phyloP scores from a whole-genome alignment of 1,140 invertebrate species.

The Daktulosphaira vitifoliae region DNA sequence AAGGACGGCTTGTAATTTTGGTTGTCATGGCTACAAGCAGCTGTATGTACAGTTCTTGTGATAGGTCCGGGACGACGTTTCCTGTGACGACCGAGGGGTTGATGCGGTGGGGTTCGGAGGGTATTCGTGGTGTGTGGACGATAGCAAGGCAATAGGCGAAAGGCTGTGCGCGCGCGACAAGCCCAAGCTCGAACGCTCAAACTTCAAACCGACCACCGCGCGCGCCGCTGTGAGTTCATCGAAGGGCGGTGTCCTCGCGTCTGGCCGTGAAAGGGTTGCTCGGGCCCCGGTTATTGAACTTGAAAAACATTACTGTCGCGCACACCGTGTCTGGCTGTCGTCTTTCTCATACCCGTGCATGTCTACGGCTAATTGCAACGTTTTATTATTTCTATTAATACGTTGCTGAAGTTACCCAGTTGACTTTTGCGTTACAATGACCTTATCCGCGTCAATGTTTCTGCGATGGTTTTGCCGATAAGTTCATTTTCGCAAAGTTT shows the following conservation, averaged over 20 bases:
- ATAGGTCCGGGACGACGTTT: not conserved
- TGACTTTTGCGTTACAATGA: too few species aligned
- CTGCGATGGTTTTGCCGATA: too few species aligned
- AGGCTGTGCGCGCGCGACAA: not conserved
- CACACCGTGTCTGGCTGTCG: not conserved
- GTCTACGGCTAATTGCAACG: too few species aligned
- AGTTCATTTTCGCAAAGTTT: too few species aligned
- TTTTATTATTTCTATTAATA: too few species aligned
- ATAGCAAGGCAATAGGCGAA: not conserved
- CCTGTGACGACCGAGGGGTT: not conserved
- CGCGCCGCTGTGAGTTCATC: too few species aligned
- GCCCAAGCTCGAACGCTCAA: constrained; percentile 8
- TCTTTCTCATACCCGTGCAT: not conserved
- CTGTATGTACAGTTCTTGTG: too few species aligned
- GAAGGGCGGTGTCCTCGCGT: constrained; percentile 23
- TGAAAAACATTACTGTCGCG: constrained; percentile 22
- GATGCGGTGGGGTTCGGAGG: not conserved
- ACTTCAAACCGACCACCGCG: constrained; percentile 24
- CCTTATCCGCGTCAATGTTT: too few species aligned
- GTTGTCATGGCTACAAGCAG: constrained; percentile 11
- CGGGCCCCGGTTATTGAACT: constrained; percentile 30
- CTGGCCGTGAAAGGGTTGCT: constrained; percentile 33
- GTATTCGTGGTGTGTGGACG: not conserved
- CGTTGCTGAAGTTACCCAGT: too few species aligned
- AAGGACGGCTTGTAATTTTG: too few species aligned